phyloP scores from a whole-genome alignment of 2,113 vertebrate species.

The Gnathonemus echidnorhynchus region DNA sequence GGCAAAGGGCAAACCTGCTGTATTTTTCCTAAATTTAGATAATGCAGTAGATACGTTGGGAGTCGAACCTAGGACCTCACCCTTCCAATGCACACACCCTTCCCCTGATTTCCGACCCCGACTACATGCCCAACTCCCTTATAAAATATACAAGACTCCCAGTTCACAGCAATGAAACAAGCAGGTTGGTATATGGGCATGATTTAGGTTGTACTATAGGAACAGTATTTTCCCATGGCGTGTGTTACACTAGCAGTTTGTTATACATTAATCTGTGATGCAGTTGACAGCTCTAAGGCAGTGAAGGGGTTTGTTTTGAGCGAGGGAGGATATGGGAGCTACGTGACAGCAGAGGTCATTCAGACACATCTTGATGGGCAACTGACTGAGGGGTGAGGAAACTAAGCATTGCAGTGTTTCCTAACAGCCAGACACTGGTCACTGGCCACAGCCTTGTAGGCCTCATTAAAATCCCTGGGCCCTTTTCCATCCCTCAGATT shows the following conservation, averaged over 20 bases:
- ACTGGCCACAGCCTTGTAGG: neutral
- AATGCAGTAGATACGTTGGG: neutral
- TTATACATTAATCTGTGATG: neutral
- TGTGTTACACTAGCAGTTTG: neutral
- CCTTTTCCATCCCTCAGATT: neutral
- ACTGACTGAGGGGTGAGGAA: neutral
- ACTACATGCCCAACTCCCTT: neutral
- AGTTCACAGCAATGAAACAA: neutral
- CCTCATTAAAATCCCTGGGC: neutral
- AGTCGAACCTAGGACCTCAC: neutral
- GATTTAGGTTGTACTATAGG: neutral
- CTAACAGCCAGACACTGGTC: neutral
- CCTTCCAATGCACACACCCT: neutral
- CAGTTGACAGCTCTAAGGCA: neutral
- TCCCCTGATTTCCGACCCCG: neutral
- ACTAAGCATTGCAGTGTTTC: neutral
- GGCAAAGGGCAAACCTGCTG: neutral
- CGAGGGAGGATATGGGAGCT: neutral
- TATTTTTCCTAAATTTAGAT: neutral
- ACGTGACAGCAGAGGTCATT: neutral
- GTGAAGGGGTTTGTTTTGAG: neutral
- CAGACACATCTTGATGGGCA: neutral
- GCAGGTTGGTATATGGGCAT: neutral
- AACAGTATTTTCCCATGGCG: neutral
- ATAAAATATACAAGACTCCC: neutral